Conservation (phyloP, 2,888 invertebrate genomes). For the Cephus pygmeus region DNA sequence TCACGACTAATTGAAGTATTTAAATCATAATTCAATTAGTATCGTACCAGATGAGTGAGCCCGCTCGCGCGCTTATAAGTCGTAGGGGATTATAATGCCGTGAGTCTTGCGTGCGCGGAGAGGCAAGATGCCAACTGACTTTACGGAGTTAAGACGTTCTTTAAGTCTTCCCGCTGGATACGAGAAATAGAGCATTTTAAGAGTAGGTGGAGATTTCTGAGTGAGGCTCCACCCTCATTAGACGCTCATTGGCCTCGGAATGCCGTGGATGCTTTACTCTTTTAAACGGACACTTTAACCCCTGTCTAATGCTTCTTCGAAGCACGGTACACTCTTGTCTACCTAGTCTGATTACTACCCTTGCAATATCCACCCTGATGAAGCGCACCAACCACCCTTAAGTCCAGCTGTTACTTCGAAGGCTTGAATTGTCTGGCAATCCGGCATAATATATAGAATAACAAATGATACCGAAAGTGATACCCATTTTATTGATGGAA, state of each 20-base stretch:
- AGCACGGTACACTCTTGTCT: background rate
- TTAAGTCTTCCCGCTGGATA: slow-evolving; percentile 37
- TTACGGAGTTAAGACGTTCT: slow-evolving; percentile 59
- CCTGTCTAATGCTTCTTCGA: background rate
- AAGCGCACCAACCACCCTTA: background rate
- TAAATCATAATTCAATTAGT: slow-evolving; percentile 42
- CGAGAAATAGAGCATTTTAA: slow-evolving; percentile 60
- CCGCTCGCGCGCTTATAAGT: slow-evolving; percentile 14
- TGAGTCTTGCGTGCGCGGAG: slow-evolving; percentile 41
- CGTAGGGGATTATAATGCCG: slow-evolving; percentile 34
- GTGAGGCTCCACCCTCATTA: slow-evolving; percentile 63
- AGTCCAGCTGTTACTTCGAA: background rate
- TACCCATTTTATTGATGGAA: background rate
- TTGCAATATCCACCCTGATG: background rate
- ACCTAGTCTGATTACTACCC: background rate
- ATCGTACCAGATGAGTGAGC: background rate
- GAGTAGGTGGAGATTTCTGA: slow-evolving; percentile 64
- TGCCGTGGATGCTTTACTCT: background rate
- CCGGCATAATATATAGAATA: background rate
- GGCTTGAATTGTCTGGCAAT: background rate
- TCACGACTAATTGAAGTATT: slow-evolving; percentile 50
- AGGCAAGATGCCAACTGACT: slow-evolving; percentile 64
- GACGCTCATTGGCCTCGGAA: slow-evolving; percentile 58
- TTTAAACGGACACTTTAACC: slow-evolving; percentile 15
- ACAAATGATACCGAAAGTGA: background rate